Percentiles rank a stretch among this genome's conserved stretches.
Evolutionary conservation across 2,797 vertebrate genomes (phyloP).

Genomic region (Chelidonichthys spinosus): DNA sequence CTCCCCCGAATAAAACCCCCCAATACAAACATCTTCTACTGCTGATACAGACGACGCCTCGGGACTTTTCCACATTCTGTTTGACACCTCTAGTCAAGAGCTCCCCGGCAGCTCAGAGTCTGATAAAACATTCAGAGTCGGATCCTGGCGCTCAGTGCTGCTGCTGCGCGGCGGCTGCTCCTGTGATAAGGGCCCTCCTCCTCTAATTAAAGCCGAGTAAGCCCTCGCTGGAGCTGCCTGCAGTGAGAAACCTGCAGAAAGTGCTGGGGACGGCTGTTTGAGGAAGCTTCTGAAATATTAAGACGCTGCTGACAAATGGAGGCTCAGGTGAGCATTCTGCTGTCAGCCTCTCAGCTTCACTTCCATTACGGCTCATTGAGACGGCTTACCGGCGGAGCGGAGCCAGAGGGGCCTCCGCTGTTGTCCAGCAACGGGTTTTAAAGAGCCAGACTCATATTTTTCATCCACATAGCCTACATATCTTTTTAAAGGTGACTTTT

Average conservation of each 20-base stretch:
- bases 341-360: slow-evolving; percentile 69
- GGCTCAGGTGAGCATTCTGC: slow-evolving; percentile 72
- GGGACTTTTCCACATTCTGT: slow-evolving; percentile 84
- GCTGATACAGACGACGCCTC: slow-evolving; percentile 49
- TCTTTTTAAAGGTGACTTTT: background rate
- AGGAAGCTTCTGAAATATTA: slow-evolving; percentile 80
- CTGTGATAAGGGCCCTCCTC: slow-evolving; percentile 66
- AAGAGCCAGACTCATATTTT: slow-evolving; percentile 20
- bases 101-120: slow-evolving; percentile 76
- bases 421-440: slow-evolving; percentile 31
- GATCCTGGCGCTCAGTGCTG: slow-evolving; percentile 67
- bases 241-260: slow-evolving; percentile 56
- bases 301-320: slow-evolving; percentile 72
- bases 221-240: slow-evolving; percentile 57
- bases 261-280: slow-evolving; percentile 61
- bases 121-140: slow-evolving; percentile 90
- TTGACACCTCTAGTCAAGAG: slow-evolving; percentile 80
- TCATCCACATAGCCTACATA: background rate
- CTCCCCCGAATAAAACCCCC: slow-evolving; percentile 38
- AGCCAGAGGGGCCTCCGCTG: slow-evolving; percentile 26
- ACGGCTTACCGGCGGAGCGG: slow-evolving; percentile 20
- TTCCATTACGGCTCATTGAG: slow-evolving; percentile 55
- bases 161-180: slow-evolving; percentile 44
- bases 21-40: slow-evolving; percentile 58
- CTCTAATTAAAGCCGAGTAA: slow-evolving; percentile 72